A percentile compares a stretch with the other conserved stretches of the same genome.
Conservation (phyloP, 2,797 vertebrate species). For the Coregonus suidteri region DNA sequence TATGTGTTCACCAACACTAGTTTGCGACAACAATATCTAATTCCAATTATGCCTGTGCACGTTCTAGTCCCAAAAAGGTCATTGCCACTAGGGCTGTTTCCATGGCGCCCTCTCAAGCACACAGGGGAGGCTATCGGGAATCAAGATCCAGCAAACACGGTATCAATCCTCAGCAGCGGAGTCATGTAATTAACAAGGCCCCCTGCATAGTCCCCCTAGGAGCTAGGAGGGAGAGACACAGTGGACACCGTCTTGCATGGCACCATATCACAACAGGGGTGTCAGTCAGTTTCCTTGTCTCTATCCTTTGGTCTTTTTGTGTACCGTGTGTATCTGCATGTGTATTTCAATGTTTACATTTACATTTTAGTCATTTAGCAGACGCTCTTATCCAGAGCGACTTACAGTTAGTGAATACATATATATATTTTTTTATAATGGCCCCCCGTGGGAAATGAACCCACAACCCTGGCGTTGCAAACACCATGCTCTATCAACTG, state of each 20-base stretch:
- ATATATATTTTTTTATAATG: too few species aligned
- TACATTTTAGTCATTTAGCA: too few species aligned
- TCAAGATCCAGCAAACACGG: neutral
- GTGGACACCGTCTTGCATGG: neutral
- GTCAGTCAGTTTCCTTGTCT: neutral
- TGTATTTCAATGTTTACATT: too few species aligned
- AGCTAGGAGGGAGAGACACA: conserved; percentile 25
- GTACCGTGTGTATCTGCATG: neutral
- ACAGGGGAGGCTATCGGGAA: conserved; percentile 13
- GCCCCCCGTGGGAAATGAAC: too few species aligned
- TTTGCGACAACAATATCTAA: neutral
- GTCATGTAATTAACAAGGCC: conserved; percentile 24
- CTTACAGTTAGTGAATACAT: too few species aligned
- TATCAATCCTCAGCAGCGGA: neutral
- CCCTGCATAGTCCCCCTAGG: conserved; percentile 14
- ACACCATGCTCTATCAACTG: too few species aligned
- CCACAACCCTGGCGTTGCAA: too few species aligned
- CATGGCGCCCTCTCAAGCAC: conserved; percentile 11
- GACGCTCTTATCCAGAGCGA: too few species aligned
- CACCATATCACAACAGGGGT: neutral
- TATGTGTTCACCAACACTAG: too few species aligned
- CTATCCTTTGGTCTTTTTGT: neutral
- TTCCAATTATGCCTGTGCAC: neutral
- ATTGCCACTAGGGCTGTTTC: conserved; percentile 16
- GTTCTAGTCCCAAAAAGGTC: conserved; percentile 11